Base-by-base conservation (phyloP, 2,797 vertebrate genomes). In the Malacoctenus gilli region DNA sequence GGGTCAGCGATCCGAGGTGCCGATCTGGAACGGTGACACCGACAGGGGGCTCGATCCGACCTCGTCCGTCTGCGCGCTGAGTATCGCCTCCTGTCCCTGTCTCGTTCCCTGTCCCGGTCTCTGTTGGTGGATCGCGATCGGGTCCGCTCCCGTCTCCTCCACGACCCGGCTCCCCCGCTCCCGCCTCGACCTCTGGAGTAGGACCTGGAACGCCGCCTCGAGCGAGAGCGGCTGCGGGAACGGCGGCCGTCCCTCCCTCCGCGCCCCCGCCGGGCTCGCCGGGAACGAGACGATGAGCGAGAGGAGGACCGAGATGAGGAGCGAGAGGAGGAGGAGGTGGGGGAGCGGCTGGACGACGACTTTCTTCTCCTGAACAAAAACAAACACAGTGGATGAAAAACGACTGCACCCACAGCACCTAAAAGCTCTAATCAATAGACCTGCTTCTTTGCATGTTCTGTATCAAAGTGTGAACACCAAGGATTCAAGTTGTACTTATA, bases 221-320 rank as follows among this genome's bases (percentile, higher is more conserved):
- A 91, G 2, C 90, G 88, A 0, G 94, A 94, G 0, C 83, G 91
- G 5, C 91, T 93, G 0, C 91, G 87, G 0, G 94, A 92, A 15
- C 90, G 90, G 0, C 92, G 92, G 0, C 89, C 80, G 0, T 92
- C 92, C 47, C 93, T 89, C 0, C 86, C 89, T 0, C 92, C 85
- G 0, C 88, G 87, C 0, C 90, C 89, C 30, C 90, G 87, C 0
- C 92, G 87, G 3, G 89, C 77, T 0, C 92, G 94, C 1, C 92
- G 93, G 1, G 94, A 94, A 20, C 85, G 93, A 0, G 95, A 95
- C 9, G 93, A 93, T 0, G 92, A 93, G 32, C 84, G 89, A 11
- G 92, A 92, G 6, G 90, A 89, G 1, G 88, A 92, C 0, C 68
- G 89, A 0, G 92, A 93, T 0, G 93, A 92, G 12, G 91, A 92